A percentile compares a stretch with the other conserved stretches of the same genome.
Conservation (phyloP, 2,888 invertebrate species). For the Eristalinus aeneus region DNA sequence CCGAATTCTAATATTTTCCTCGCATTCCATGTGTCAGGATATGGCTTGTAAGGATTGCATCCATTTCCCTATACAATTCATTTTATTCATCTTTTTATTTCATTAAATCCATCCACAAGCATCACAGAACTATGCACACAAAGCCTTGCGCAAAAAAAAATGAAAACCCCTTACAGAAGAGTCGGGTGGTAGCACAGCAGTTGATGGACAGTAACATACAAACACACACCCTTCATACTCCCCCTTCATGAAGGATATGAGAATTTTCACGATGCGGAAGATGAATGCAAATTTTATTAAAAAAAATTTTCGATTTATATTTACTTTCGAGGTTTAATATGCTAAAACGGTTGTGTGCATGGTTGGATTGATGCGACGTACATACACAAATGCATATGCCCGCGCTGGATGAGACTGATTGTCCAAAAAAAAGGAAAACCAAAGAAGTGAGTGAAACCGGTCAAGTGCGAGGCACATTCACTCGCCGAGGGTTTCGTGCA, state of each 20-base stretch:
- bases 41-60: neutral
- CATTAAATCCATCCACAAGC: slow-evolving; percentile 19
- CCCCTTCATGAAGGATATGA: slow-evolving; percentile 22
- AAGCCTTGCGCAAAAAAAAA: neutral
- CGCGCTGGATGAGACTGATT: neutral
- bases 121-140: neutral
- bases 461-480: neutral
- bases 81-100: slow-evolving; percentile 24
- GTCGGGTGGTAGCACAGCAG: slow-evolving; percentile 5
- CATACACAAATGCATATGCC: neutral
- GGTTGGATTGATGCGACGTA: slow-evolving; percentile 39
- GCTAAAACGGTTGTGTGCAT: slow-evolving; percentile 51
- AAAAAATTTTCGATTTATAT: slow-evolving; percentile 48
- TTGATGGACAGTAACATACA: slow-evolving; percentile 50
- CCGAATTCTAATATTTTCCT: no score
- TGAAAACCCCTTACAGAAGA: neutral
- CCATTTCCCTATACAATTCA: neutral
- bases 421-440: neutral
- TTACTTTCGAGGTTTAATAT: slow-evolving; percentile 66
- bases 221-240: no score
- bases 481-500: neutral
- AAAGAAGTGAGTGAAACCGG: neutral
- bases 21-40: no score
- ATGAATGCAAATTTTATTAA: slow-evolving; percentile 59
- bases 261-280: slow-evolving; percentile 36